Evolutionary conservation across 2,888 invertebrate species (phyloP).

Genomic region (Ochropacha duplaris): DNA sequence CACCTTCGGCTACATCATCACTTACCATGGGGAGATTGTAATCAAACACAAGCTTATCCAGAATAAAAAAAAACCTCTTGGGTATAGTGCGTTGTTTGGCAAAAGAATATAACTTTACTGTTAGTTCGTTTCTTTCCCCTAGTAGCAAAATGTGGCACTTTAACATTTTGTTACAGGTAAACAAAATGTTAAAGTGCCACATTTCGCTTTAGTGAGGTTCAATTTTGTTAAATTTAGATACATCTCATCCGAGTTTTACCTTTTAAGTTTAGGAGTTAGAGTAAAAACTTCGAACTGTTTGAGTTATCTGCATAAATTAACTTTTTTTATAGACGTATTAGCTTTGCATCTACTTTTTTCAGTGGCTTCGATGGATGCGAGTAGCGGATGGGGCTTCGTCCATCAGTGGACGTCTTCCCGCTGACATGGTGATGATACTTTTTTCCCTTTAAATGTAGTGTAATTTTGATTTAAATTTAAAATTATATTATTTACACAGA

Average conservation of each 20-base stretch:
- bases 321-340: neutral
- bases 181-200: constrained; percentile 10
- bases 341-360: too few species aligned
- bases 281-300: neutral
- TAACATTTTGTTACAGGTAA: constrained; percentile 20
- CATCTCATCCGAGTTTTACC: neutral
- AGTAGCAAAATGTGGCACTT: too few species aligned
- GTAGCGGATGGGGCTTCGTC: too few species aligned
- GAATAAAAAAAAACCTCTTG: constrained; percentile 1
- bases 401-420: too few species aligned
- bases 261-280: neutral
- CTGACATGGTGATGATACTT: too few species aligned
- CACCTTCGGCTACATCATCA: too few species aligned
- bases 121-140: constrained; percentile 8
- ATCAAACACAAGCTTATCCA: neutral
- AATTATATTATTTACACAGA: neutral
- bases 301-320: neutral
- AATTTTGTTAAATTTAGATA: neutral
- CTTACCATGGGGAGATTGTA: too few species aligned
- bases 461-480: too few species aligned
- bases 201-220: constrained; percentile 6
- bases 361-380: too few species aligned
- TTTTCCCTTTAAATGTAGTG: too few species aligned
- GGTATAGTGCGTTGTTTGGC: too few species aligned
- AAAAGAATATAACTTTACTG: too few species aligned